Percentiles rank a stretch among this genome's conserved stretches.
Conservation (phyloP, 2,113 vertebrate species). For the Phaethon lepturus region DNA sequence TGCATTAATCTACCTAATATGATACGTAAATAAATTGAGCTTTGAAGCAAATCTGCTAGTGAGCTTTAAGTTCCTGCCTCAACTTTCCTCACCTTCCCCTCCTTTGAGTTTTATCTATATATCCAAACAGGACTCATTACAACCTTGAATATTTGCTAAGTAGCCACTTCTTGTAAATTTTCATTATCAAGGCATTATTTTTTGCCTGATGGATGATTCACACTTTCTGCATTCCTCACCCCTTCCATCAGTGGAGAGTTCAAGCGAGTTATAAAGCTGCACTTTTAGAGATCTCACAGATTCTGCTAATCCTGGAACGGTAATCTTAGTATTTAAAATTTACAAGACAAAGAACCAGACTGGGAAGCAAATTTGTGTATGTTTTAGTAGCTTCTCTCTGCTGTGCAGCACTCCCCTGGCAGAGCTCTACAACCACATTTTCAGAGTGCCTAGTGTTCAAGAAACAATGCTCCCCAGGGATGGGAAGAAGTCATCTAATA, state of each 20-base stretch:
- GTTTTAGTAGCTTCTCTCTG: background rate
- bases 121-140: background rate
- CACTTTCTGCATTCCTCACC: background rate
- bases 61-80: background rate
- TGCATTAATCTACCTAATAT: background rate
- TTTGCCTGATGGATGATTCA: background rate
- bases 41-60: background rate
- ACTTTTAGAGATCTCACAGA: background rate
- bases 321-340: background rate
- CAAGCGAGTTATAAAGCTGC: background rate
- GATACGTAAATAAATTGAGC: background rate
- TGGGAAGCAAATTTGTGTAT: background rate
- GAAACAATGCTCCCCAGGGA: fast-evolving
- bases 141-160: background rate
- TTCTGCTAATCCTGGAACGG: background rate
- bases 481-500: background rate
- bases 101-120: background rate
- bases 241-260: background rate
- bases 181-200: background rate
- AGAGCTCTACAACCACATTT: background rate
- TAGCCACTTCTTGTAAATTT: background rate
- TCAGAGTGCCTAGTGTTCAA: background rate
- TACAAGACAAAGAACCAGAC: background rate
- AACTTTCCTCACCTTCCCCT: background rate
- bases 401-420: background rate